phyloP scores from a whole-genome alignment of 1,140 invertebrate species.

The Parapsyche elsis region DNA sequence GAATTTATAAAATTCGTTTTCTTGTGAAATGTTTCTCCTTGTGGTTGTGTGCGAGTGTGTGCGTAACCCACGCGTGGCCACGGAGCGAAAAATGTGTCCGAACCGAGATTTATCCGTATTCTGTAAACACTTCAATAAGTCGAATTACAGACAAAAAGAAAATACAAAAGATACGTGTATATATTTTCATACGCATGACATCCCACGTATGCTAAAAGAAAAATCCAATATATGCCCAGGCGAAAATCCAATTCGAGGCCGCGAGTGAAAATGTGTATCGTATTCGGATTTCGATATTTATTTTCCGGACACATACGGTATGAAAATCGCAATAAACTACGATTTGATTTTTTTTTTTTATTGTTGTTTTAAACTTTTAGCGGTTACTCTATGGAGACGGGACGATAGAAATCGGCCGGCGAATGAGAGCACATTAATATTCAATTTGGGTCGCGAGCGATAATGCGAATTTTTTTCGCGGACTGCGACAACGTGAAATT shows the following conservation, averaged over 20 bases:
- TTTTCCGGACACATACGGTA: background rate
- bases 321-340: constrained; percentile 10
- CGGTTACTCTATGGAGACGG: too few relatives aligned
- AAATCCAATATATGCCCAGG: constrained; percentile 32
- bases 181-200: constrained; percentile 24
- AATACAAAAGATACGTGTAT: background rate
- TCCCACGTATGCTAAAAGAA: background rate
- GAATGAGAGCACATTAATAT: background rate
- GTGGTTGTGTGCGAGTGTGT: too few relatives aligned
- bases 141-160: constrained; percentile 24
- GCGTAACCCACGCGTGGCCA: background rate
- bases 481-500: background rate
- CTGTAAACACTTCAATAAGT: constrained; percentile 33
- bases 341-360: too few relatives aligned
- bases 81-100: background rate
- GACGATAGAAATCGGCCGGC: background rate
- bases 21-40: too few relatives aligned
- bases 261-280: constrained; percentile 24
- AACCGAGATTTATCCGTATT: constrained; percentile 17
- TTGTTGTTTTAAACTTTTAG: too few relatives aligned
- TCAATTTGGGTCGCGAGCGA: background rate
- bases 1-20: too few relatives aligned
- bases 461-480: background rate
- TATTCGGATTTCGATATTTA: constrained; percentile 9
- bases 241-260: constrained; percentile 28